A percentile compares a stretch with the other conserved stretches of the same genome.
These are phyloP conservation scores for Calephelis nemesis DNA, from an alignment of 1,140 invertebrate genomes.

Conservation along the genomic window DNA sequence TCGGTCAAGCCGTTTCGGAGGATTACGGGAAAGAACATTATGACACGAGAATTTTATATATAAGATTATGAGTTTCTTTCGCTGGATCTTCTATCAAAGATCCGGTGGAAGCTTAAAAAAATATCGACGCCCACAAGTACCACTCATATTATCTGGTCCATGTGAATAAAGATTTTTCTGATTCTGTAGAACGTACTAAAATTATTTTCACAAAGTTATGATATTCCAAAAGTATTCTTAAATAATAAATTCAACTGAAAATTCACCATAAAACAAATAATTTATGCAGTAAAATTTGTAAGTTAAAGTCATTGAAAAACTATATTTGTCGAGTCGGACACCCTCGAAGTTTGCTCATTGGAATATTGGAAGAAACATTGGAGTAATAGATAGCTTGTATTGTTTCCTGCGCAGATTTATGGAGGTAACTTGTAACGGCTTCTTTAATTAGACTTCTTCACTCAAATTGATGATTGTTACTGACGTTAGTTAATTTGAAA, in stretches of 20 bases:
- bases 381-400: constrained; percentile 72
- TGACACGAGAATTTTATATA: too few species aligned
- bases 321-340: constrained; percentile 66
- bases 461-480: constrained; percentile 76
- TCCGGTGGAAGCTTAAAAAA: too few species aligned
- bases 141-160: too few species aligned
- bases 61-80: too few species aligned
- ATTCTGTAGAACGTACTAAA: too few species aligned
- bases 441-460: constrained; percentile 77
- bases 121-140: too few species aligned
- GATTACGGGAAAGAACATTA: too few species aligned
- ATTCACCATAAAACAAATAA: constrained; percentile 35
- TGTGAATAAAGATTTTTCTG: too few species aligned
- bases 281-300: constrained; percentile 58
- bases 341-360: constrained; percentile 66
- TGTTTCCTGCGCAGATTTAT: constrained; percentile 74
- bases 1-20: too few species aligned
- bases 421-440: constrained; percentile 77
- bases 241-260: background rate
- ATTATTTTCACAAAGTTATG: too few species aligned
- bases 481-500: constrained; percentile 68
- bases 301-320: constrained; percentile 67
- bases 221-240: too few species aligned
- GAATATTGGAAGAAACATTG: constrained; percentile 71
- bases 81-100: too few species aligned